Evolutionary conservation across 2,113 vertebrate genomes (phyloP).

Genomic region (Xiphias gladius): DNA sequence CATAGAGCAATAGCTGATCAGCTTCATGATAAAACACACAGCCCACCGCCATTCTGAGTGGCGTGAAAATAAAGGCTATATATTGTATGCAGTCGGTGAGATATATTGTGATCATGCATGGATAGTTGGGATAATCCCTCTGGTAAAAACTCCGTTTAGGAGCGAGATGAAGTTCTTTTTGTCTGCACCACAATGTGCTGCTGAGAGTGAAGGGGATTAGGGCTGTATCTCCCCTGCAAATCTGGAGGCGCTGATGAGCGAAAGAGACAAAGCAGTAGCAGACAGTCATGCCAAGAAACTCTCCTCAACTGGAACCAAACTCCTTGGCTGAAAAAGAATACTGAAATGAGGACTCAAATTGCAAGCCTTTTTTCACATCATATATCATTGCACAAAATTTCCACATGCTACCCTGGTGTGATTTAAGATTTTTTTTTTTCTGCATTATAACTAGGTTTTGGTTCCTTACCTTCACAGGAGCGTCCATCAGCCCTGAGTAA

Average conservation of each 20-base stretch:
- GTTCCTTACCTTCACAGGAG: slow-evolving; percentile 89
- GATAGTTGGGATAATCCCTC: slow-evolving; percentile 45
- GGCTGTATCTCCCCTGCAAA: slow-evolving; percentile 62
- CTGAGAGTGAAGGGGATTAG: slow-evolving; percentile 56
- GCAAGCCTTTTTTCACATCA: neutral
- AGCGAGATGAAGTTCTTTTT: slow-evolving; percentile 34
- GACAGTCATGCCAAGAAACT: slow-evolving; percentile 50
- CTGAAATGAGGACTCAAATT: slow-evolving; percentile 7
- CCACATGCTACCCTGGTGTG: neutral
- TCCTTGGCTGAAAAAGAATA: slow-evolving; percentile 29
- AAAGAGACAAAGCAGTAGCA: slow-evolving; percentile 47
- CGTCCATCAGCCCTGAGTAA: slow-evolving; percentile 85
- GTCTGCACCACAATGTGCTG: slow-evolving; percentile 23
- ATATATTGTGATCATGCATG: slow-evolving; percentile 48
- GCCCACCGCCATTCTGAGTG: slow-evolving; percentile 7
- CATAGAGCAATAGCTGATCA: slow-evolving; percentile 11
- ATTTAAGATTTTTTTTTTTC: slow-evolving; percentile 1
- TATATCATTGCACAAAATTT: neutral
- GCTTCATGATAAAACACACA: slow-evolving; percentile 36
- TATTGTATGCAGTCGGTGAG: slow-evolving; percentile 12
- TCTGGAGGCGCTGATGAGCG: slow-evolving; percentile 64
- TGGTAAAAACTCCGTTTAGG: slow-evolving; percentile 22
- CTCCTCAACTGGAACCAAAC: slow-evolving; percentile 55
- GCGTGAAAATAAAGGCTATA: slow-evolving; percentile 28
- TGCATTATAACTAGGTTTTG: slow-evolving; percentile 4